Percentiles rank a stretch among this genome's conserved stretches.
phyloP scores from a whole-genome alignment of 2,888 invertebrate species.

The Brenthis ino region DNA sequence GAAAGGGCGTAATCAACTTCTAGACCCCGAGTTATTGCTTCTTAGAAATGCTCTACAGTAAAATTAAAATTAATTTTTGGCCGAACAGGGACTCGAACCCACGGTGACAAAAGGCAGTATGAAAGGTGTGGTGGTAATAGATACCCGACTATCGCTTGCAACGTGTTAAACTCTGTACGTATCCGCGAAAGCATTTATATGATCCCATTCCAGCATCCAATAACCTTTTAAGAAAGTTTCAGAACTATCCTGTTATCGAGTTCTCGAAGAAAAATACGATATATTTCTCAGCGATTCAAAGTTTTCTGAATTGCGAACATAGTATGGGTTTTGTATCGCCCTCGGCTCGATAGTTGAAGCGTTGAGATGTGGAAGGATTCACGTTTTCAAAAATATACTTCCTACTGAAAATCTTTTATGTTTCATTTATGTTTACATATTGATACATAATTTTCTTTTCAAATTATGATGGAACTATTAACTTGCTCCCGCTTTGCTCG shows the following conservation, averaged over 20 bases:
- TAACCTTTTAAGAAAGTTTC: conserved; percentile 58
- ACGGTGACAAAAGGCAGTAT: no score
- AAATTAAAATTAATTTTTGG: not conserved
- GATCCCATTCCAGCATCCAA: conserved; percentile 45
- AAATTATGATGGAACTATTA: no score
- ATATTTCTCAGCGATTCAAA: conserved; percentile 48
- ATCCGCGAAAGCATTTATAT: conserved; percentile 24
- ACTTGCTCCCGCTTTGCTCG: no score
- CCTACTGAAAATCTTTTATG: no score
- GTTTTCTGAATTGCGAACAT: conserved; percentile 42
- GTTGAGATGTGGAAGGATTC: conserved; percentile 10
- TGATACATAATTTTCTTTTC: no score
- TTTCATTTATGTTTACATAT: no score
- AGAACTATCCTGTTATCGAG: conserved; percentile 54
- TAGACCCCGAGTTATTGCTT: no score
- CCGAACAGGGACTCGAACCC: no score
- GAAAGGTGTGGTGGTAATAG: no score
- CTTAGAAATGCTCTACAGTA: not conserved
- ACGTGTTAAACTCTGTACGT: conserved; percentile 7
- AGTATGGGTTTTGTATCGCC: conserved; percentile 38
- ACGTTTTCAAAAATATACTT: not conserved
- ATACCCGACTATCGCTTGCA: not conserved
- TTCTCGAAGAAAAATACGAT: conserved; percentile 58
- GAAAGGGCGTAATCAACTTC: no score
- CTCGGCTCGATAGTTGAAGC: conserved; percentile 32